Evolutionary conservation across 2,113 vertebrate species (phyloP).

Genomic region (Psettodes erumei): DNA sequence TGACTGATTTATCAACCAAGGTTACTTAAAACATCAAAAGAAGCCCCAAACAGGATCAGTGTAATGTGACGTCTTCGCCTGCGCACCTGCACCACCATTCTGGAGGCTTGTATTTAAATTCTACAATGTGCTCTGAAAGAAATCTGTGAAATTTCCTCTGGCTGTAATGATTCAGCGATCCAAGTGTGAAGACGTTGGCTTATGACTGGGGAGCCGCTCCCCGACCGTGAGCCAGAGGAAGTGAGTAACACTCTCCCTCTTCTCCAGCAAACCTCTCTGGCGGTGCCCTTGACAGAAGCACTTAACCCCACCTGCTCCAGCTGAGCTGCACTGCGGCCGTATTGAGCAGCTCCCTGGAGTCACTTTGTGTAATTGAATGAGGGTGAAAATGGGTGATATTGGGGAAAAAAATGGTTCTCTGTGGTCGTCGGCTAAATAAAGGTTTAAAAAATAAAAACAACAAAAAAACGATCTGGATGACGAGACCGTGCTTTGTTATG

Average conservation of each 20-base stretch:
- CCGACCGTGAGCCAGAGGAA: neutral
- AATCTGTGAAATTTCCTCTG: conserved; percentile 12
- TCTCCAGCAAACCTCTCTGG: conserved; percentile 23
- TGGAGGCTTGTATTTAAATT: conserved; percentile 8
- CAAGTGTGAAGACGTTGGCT: neutral
- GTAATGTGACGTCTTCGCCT: neutral
- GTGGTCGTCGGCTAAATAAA: conserved; percentile 35
- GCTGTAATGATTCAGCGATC: neutral
- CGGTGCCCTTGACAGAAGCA: conserved; percentile 60
- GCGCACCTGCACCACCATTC: neutral
- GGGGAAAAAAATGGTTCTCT: conserved; percentile 13
- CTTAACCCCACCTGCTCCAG: conserved; percentile 62
- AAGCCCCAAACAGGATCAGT: conserved; percentile 19
- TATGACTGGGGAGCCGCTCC: conserved; percentile 3
- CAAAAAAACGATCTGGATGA: neutral
- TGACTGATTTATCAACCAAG: conserved; percentile 1
- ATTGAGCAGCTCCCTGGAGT: conserved; percentile 49
- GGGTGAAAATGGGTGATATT: conserved; percentile 38
- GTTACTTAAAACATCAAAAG: conserved; percentile 26
- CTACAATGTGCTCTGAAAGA: conserved; percentile 22
- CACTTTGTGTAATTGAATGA: conserved; percentile 65
- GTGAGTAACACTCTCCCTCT: conserved; percentile 8
- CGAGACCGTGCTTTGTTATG: neutral
- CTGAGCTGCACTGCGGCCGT: conserved; percentile 46
- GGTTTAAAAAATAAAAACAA: too few species aligned